Percentiles rank a stretch among this genome's conserved stretches.
Conservation (phyloP, 2,888 invertebrate genomes). For the Capitulum mitella region DNA sequence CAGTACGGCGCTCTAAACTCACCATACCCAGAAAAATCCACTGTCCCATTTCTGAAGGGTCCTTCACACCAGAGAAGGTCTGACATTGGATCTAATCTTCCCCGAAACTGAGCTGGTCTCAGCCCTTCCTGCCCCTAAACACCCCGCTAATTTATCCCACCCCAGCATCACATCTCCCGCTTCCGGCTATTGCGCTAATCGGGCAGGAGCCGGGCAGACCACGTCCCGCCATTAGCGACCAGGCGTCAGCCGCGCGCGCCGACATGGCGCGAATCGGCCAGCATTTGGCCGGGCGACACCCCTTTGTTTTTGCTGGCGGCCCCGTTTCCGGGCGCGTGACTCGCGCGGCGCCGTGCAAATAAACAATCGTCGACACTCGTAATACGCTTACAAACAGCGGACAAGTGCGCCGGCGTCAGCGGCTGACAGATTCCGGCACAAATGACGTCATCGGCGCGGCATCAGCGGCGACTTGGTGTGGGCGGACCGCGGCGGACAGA, state of each 20-base stretch:
- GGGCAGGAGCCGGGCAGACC: background rate
- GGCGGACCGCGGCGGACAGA: background rate
- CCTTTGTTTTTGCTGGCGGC: slow-evolving; percentile 12
- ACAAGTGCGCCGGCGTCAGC: background rate
- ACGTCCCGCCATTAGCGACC: background rate
- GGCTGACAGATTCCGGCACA: background rate
- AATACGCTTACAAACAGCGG: slow-evolving; percentile 19
- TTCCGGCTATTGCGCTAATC: slow-evolving; percentile 5
- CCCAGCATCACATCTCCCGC: background rate
- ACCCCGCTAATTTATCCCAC: background rate
- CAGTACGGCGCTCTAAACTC: too few species aligned
- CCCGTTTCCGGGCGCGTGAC: background rate
- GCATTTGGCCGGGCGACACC: background rate
- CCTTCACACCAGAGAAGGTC: too few species aligned
- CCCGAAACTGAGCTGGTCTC: background rate
- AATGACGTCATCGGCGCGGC: background rate
- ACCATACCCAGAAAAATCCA: too few species aligned
- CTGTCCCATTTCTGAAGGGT: too few species aligned
- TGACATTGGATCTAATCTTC: too few species aligned
- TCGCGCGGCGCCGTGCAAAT: background rate
- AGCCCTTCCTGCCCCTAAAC: background rate
- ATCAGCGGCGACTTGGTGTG: background rate
- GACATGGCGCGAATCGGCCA: background rate
- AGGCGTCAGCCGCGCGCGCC: background rate
- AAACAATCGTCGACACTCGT: background rate